Percentiles rank a stretch among this genome's conserved stretches.
Conservation (phyloP, 2,797 vertebrate genomes). For the Melanotaenia parkinsoni region DNA sequence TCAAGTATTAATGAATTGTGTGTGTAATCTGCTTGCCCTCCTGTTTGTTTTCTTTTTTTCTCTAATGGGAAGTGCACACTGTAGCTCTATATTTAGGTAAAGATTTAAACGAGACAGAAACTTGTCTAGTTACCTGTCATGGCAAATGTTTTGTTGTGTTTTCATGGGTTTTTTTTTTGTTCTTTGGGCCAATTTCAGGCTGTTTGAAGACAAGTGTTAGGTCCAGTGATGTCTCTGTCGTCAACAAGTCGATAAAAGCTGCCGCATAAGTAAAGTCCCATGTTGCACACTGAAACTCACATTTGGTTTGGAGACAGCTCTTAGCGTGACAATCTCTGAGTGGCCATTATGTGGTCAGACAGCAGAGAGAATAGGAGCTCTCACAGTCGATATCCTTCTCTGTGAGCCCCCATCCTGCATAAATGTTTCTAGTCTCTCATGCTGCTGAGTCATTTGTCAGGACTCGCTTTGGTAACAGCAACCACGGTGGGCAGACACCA, state of each 20-base stretch:
- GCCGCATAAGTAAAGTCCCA: conserved; percentile 9
- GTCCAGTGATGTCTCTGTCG: rapidly evolving
- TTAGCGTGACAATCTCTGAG: conserved; percentile 30
- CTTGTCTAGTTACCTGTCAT: too few relatives aligned
- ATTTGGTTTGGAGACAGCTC: conserved; percentile 23
- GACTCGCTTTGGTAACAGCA: conserved; percentile 44
- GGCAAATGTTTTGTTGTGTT: too few relatives aligned
- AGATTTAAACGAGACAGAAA: too few relatives aligned
- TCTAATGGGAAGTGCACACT: too few relatives aligned
- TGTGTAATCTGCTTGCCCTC: too few relatives aligned
- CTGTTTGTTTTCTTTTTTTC: too few relatives aligned
- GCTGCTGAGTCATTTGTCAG: conserved; percentile 67
- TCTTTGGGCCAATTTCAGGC: background rate
- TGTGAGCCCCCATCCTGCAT: conserved; percentile 21
- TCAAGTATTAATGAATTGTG: too few relatives aligned
- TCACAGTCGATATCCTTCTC: conserved; percentile 54
- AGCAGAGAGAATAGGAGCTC: conserved; percentile 43
- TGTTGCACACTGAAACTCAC: conserved; percentile 2
- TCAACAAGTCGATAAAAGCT: conserved; percentile 12
- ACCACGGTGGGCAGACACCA: conserved; percentile 50
- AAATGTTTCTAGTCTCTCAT: conserved; percentile 43
- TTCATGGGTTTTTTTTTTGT: background rate
- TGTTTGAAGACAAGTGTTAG: background rate
- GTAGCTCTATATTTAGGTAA: too few relatives aligned
- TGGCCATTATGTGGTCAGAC: conserved; percentile 48